Conservation (phyloP, 2,797 vertebrate species). For the Microctenopoma stevenorrisi region DNA sequence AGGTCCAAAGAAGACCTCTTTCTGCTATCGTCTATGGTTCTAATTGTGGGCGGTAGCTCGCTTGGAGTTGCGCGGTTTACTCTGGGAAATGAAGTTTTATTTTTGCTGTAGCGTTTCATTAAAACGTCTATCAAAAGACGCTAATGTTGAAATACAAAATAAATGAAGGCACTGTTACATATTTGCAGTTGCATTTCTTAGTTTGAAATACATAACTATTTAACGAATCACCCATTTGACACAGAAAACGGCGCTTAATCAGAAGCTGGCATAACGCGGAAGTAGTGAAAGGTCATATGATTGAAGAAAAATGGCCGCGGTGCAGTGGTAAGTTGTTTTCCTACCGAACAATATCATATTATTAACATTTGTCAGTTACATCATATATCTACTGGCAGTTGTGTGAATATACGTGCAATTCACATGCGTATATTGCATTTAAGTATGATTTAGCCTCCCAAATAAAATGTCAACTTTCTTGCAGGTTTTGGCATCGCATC, state of each 20-base stretch:
- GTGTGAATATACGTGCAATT: rapidly evolving
- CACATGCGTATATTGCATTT: not conserved
- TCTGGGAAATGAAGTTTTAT: constrained; percentile 64
- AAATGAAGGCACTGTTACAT: no score
- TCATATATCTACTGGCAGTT: rapidly evolving
- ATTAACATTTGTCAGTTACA: not conserved
- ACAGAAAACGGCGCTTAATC: constrained; percentile 16
- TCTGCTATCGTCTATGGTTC: no score
- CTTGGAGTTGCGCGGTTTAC: constrained; percentile 2
- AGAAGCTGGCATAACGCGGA: constrained; percentile 52
- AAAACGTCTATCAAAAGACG: not conserved
- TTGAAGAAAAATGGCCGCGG: constrained; percentile 79
- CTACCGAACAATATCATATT: constrained; percentile 17
- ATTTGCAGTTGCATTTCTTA: not conserved
- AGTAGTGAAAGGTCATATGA: constrained; percentile 79
- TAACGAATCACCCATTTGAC: rapidly evolving
- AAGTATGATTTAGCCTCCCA: not conserved
- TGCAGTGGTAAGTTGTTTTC: constrained; percentile 82
- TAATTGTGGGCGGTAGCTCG: not conserved
- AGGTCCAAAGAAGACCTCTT: constrained; percentile 28
- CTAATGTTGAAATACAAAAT: not conserved
- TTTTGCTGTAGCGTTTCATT: rapidly evolving
- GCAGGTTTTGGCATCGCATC: constrained; percentile 8
- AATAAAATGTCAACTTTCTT: constrained; percentile 11
- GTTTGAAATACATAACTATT: not conserved